Percentiles rank a stretch among this genome's conserved stretches.
These are phyloP conservation scores for Orussus abietinus DNA, from an alignment of 1,140 invertebrate species.

Conservation along the genomic window DNA sequence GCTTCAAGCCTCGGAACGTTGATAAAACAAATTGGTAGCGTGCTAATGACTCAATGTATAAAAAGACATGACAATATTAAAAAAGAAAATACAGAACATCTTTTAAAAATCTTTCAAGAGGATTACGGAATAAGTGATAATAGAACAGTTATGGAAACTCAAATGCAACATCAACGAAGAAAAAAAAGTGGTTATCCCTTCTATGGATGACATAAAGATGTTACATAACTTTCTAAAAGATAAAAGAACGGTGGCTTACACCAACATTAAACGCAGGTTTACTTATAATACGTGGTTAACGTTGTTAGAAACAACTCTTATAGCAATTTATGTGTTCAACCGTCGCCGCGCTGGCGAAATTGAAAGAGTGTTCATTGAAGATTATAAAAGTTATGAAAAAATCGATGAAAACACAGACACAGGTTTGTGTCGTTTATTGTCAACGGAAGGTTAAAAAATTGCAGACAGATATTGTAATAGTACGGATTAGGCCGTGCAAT, in stretches of 20 bases:
- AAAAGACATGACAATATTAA: constrained; percentile 9
- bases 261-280: too few species aligned
- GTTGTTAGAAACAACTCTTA: too few species aligned
- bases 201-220: constrained; percentile 6
- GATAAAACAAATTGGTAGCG: constrained; percentile 9
- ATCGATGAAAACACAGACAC: constrained; percentile 7
- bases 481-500: too few species aligned
- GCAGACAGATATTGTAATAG: too few species aligned
- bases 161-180: constrained; percentile 9
- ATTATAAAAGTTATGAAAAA: constrained; percentile 3
- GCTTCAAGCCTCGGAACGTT: constrained; percentile 7
- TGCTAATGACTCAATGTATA: constrained; percentile 7
- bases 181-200: constrained; percentile 12
- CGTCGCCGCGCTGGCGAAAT: too few species aligned
- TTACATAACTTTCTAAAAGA: constrained; percentile 9
- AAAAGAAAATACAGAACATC: constrained; percentile 10
- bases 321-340: too few species aligned
- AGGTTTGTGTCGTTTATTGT: too few species aligned
- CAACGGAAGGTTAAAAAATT: too few species aligned
- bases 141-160: constrained; percentile 10
- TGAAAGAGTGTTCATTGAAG: constrained; percentile 6
- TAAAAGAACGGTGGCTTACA: too few species aligned
- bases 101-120: constrained; percentile 11
- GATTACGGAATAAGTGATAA: constrained; percentile 3
- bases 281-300: too few species aligned